Evolutionary conservation across 2,113 vertebrate genomes (phyloP).

Genomic region (Cyrtonyx montezumae): DNA sequence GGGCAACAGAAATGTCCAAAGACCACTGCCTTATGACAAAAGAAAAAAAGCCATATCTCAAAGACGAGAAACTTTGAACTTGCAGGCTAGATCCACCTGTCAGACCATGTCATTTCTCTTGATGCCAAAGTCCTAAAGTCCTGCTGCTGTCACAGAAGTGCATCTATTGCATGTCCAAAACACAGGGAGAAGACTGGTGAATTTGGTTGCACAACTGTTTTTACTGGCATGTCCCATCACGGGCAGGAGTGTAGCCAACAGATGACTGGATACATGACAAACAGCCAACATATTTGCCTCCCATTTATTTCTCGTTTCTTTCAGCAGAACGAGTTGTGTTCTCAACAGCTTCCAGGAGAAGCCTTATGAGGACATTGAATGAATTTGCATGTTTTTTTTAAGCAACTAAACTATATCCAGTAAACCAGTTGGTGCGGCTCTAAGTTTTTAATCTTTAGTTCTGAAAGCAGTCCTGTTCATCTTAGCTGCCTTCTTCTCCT

Average conservation of each 20-base stretch:
- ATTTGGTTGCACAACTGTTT: not conserved
- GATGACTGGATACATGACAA: not conserved
- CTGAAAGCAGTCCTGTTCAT: not conserved
- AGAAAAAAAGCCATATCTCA: not conserved
- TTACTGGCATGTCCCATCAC: not conserved
- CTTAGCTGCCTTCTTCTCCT: not conserved
- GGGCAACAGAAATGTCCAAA: not conserved
- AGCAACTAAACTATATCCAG: not conserved
- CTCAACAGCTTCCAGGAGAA: not conserved
- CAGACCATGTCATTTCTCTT: not conserved
- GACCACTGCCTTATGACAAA: not conserved
- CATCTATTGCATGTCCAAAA: not conserved
- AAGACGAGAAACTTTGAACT: not conserved
- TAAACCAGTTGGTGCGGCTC: not conserved
- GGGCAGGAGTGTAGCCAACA: not conserved
- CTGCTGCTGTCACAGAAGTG: not conserved
- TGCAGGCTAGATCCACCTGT: not conserved
- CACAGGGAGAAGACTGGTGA: not conserved
- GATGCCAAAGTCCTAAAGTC: not conserved
- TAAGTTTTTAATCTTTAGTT: not conserved
- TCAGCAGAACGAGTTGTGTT: not conserved
- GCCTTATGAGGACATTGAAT: not conserved
- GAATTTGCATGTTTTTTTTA: not conserved
- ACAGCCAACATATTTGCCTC: not conserved
- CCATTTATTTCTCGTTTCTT: not conserved